Evolutionary conservation across 2,888 invertebrate species (phyloP), one percentile per base, ranked within the genome.

Genomic region (Napeogenes sylphis): DNA sequence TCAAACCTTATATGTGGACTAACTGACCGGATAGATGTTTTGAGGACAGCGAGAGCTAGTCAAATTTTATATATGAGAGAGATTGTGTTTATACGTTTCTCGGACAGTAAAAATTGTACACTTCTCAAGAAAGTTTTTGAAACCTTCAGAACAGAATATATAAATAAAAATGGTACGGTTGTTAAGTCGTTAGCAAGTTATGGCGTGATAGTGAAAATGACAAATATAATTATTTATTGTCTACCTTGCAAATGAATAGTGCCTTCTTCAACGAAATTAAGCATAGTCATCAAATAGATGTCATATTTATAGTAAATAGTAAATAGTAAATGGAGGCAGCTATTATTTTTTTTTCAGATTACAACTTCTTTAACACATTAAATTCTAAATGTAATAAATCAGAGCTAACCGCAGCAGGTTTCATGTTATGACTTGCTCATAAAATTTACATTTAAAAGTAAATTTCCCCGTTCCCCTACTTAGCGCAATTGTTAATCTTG

Each of bases 361-460:
- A 87, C 87, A 86, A 89, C 88, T 87, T 83, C 83, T 88, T 88
- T 87, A 89, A 87, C 89, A 88, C 89, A 89, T 87, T 87, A 88
- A 86, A 87, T 87, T 87, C 85, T 78, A 84, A 87, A 80, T 83
- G 84, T 81, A 83, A 89, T 90, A 90, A 90, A 90, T 90, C 87
- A 87, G 83, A 76, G 83, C 82, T 83, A 87, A 89, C 88, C 87
- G 87, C 85, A 86, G 84, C 86, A 85, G 86, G 87, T 86, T 87
- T 85, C 83, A 83, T 85, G 84, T 90, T 90, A 90, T 89, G 88
- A 89, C 84, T 89, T 85, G 85, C 86, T 86, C 87, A 87, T 89
- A 88, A 90, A 90, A 90, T 88, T 87, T 90, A 89, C 89, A 89
- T 90, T 88, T 87, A 86, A 89, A 89, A 88, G 87, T 88, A 86